Conservation (phyloP, 2,888 invertebrate genomes). For the Cheilosia vernalis region DNA sequence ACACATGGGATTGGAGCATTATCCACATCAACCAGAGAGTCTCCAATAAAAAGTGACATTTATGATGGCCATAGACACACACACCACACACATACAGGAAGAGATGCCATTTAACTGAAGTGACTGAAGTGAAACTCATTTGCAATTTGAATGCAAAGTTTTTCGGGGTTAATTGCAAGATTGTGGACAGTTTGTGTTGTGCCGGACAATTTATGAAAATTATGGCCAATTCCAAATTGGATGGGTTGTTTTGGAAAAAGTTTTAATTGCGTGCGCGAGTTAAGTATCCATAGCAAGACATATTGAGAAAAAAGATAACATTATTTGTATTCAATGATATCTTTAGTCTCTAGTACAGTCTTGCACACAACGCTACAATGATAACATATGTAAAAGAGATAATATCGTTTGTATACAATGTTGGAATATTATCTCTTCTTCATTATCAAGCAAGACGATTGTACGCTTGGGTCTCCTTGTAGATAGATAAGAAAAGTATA, state of each 20-base stretch:
- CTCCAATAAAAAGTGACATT: constrained; percentile 71
- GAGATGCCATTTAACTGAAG: constrained; percentile 64
- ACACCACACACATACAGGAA: constrained; percentile 13
- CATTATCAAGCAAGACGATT: no score
- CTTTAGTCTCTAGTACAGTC: no score
- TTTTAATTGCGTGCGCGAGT: constrained; percentile 74
- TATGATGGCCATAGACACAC: constrained; percentile 67
- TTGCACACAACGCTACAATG: no score
- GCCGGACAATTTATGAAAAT: constrained; percentile 73
- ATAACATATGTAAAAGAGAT: no score
- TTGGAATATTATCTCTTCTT: no score
- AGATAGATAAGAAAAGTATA: no score
- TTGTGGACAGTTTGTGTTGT: constrained; percentile 70
- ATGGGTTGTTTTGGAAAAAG: constrained; percentile 66
- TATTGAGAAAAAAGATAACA: no score
- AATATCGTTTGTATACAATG: no score
- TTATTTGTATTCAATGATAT: no score
- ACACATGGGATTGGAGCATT: constrained; percentile 18
- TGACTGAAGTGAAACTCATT: constrained; percentile 70
- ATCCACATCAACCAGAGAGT: not conserved
- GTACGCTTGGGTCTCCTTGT: no score
- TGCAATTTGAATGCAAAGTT: constrained; percentile 75
- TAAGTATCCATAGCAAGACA: no score
- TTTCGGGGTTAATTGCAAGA: constrained; percentile 75
- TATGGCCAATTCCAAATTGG: constrained; percentile 72